phyloP scores from a whole-genome alignment of 2,888 invertebrate genomes.

The Hofmannophila pseudospretella region DNA sequence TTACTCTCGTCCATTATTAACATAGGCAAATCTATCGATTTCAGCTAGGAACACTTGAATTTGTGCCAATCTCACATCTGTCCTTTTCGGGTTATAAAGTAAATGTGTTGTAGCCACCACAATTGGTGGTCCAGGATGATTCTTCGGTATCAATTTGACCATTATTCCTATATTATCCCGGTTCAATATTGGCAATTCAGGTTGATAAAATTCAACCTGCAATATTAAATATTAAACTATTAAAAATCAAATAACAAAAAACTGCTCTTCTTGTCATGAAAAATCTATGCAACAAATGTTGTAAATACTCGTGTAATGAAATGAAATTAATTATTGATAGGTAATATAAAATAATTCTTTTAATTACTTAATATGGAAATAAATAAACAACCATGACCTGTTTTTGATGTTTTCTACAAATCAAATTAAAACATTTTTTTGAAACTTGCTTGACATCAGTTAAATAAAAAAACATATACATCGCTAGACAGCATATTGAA shows the following conservation, averaged over 20 bases:
- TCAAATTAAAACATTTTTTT: too few relatives aligned
- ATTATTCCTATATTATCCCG: conserved; percentile 93
- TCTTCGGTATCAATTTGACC: conserved; percentile 81
- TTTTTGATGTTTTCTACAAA: too few relatives aligned
- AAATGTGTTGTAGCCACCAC: conserved; percentile 96
- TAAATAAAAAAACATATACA: too few relatives aligned
- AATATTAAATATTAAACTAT: conserved; percentile 20
- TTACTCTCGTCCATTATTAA: conserved; percentile 39
- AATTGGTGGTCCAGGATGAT: conserved; percentile 70
- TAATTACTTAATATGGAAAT: too few relatives aligned
- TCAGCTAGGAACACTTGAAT: conserved; percentile 89
- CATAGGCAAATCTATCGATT: conserved; percentile 86
- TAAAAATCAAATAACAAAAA: background rate
- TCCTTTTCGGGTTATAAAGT: conserved; percentile 92
- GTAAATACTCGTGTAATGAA: too few relatives aligned
- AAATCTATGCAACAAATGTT: too few relatives aligned
- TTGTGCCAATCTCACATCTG: conserved; percentile 94
- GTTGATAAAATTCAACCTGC: conserved; percentile 81
- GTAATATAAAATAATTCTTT: too few relatives aligned
- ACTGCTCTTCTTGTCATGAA: background rate
- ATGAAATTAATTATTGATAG: too few relatives aligned
- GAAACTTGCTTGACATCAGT: too few relatives aligned
- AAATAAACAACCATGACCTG: too few relatives aligned
- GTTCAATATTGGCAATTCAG: conserved; percentile 81
- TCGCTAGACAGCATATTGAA: too few relatives aligned